Evolutionary conservation across 1,140 invertebrate species (phyloP), one percentile per base, ranked within the genome.

Genomic region (Schmidtea mediterranea): DNA sequence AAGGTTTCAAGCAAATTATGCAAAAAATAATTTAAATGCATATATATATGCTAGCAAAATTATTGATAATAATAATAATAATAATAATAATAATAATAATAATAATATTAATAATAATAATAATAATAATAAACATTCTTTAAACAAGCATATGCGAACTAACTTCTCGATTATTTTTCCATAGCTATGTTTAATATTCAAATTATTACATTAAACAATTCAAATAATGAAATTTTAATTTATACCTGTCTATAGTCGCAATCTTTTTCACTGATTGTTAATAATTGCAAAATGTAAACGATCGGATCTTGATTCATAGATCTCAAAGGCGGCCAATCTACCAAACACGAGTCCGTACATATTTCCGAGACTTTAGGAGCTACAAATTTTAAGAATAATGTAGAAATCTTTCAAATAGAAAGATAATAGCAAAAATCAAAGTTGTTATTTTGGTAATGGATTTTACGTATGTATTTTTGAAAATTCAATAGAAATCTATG

Each of bases 221-320:
- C 8, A 15, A 15, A 2, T 0, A 43, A 6, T n/a, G 12, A 18
- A 12, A 18, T 32, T n/a, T 15, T 12, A 5, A 50, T 13, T 56
- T 55, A 59, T 57, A 74, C 73, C 69, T 72, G 62, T 65, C 67
- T 70, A 54, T 69, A 75, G 48, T 72, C 67, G 53, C 71, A 68
- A 54, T 78, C 74, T 55, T 72, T 70, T 36, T 68, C 60, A 51
- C 69, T 65, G 15, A 71, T n/a, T 18, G 48, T 43, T 52, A 61
- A 69, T 49, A 76, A 60, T 62, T 79, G 76, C 52, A 78, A 64
- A 45, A 73, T 65, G 59, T 76, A 79, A 24, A 68, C 59, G 18
- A 75, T 67, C 48, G 72, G 65, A 61, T 76, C 76, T 47, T 68
- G 65, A n/a, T 71, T 61, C 47, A 72, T 68, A 9, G 59, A 55